Base-by-base conservation (phyloP, 2,113 vertebrate genomes). In the Fulica atra region DNA sequence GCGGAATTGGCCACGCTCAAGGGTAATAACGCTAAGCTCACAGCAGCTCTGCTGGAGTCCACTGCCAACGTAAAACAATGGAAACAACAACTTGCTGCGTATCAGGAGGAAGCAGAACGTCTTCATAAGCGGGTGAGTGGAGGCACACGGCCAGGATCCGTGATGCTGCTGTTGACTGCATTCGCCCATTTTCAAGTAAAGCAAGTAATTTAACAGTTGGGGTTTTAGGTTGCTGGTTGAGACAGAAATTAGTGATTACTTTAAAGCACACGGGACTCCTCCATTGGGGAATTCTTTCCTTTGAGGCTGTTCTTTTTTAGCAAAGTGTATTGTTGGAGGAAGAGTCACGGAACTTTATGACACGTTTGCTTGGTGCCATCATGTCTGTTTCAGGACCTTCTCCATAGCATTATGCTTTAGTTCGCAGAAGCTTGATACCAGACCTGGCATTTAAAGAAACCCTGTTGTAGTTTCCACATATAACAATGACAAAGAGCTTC, bases 11-110 rank as follows among this genome's bases (percentile, higher is more conserved):
- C 99, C 80, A 99, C 99, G 2, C 99, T 99, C 74, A 99, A 99
- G 98, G 99, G 99, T 95, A 99, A 99, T 97, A 99, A 99, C 10
- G 99, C 99, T 96, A 99, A 99, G 89, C 99, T 99, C 92, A 99
- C 99, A 28, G 99, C 99, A 61, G 99, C 99, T 72, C 98, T 99
- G 92, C 97, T 99, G 97, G 99, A 99, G 97, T 99, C 99, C 96
- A 99, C 99, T 92, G 99, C 99, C 98, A 99, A 99, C 7, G 99
- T 99, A 88, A 99, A 99, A 98, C 99, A 99, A 98, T 99, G 99
- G 99, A 99, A 99, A 91, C 99, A 99, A 88, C 99, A 99, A 81
- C 99, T 99, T 92, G 99, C 99, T 44, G 99, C 99, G 0, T 99
- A 99, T 97, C 99, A 99, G 95, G 99, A 99, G 95, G 99, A 99